Evolutionary conservation across 2,797 vertebrate genomes (phyloP).

Genomic region (Vipera latastei): DNA sequence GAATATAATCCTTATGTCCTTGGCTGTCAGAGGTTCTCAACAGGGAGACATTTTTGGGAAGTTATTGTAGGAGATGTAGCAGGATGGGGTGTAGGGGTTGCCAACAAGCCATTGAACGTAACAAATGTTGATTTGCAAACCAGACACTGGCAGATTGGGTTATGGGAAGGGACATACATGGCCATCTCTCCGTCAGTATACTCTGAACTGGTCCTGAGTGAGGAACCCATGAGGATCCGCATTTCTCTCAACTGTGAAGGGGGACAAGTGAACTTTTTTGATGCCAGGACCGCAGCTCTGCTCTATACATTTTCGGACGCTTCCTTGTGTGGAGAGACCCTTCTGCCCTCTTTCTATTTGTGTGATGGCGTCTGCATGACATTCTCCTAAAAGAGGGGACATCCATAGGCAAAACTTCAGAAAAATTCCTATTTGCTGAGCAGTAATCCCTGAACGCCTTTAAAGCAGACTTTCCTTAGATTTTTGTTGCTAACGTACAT

Average conservation of each 20-base stretch:
- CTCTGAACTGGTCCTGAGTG: not conserved
- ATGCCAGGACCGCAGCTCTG: not conserved
- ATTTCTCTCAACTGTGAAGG: constrained; percentile 30
- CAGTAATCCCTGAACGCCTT: too few species aligned
- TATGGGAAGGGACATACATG: not conserved
- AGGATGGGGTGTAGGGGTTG: constrained; percentile 58
- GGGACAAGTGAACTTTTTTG: constrained; percentile 8
- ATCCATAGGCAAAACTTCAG: too few species aligned
- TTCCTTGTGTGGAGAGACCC: not conserved
- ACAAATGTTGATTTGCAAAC: not conserved
- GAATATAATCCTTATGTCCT: constrained; percentile 21
- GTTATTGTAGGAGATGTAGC: constrained; percentile 48
- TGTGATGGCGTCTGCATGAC: accelerated
- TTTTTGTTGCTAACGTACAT: too few species aligned
- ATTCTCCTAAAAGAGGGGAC: not conserved
- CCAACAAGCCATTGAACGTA: constrained; percentile 35
- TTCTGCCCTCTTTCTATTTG: not conserved
- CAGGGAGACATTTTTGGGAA: constrained; percentile 34
- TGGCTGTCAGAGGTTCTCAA: not conserved
- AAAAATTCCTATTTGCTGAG: not conserved
- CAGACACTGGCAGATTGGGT: not conserved
- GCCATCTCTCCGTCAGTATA: not conserved
- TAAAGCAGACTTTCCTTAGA: too few species aligned
- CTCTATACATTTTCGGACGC: not conserved
- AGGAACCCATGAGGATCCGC: constrained; percentile 1